Evolutionary conservation across 2,113 vertebrate species (phyloP).

Genomic region (Lipotes vexillifer): DNA sequence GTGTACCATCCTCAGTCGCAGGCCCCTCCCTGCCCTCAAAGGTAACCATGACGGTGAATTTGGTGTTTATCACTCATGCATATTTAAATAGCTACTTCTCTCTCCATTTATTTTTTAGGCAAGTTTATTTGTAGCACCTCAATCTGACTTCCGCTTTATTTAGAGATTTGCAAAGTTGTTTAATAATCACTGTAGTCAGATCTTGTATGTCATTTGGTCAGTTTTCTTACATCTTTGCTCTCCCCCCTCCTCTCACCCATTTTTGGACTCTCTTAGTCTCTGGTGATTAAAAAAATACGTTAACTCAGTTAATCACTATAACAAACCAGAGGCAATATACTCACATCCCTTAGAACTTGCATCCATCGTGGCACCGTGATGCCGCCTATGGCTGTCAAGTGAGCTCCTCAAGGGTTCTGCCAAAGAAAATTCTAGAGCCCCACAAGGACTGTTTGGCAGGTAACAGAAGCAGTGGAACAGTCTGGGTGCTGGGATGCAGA

Average conservation of each 20-base stretch:
- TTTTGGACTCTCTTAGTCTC: not conserved
- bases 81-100: not conserved
- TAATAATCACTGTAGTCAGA: not conserved
- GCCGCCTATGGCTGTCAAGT: not conserved
- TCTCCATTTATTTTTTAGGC: not conserved
- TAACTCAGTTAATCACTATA: not conserved
- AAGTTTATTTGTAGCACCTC: not conserved
- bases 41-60: not conserved
- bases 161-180: conserved; percentile 1
- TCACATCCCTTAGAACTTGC: not conserved
- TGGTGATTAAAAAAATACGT: not conserved
- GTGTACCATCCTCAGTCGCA: not conserved
- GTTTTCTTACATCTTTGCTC: not conserved
- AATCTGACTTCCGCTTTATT: not conserved
- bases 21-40: not conserved
- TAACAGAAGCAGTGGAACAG: not conserved
- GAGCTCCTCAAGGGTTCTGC: not conserved
- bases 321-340: not conserved
- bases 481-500: not conserved
- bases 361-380: too few species aligned
- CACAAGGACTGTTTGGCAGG: not conserved
- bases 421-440: conserved; percentile 3
- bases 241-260: not conserved
- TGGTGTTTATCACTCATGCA: not conserved
- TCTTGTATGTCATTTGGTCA: not conserved